Evolutionary conservation across 2,888 invertebrate species (phyloP).

Genomic region (Dicranocentrus wangi): DNA sequence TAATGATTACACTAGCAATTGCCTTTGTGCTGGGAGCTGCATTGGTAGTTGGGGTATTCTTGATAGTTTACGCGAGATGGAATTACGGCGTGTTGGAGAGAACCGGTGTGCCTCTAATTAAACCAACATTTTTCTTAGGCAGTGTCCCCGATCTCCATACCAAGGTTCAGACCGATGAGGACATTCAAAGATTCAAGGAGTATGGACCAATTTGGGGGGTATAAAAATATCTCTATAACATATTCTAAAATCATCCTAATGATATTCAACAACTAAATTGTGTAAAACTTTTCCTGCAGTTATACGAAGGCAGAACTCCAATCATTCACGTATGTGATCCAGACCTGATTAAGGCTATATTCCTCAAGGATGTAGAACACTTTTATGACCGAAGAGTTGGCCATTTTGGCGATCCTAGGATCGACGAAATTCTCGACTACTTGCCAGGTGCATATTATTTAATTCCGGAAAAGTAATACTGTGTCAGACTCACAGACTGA

Average conservation of each 20-base stretch:
- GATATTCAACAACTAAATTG: neutral
- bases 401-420: conserved; percentile 60
- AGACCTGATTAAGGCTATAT: conserved; percentile 56
- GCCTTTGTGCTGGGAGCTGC: neutral
- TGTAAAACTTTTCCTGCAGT: conserved; percentile 35
- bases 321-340: conserved; percentile 64
- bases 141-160: conserved; percentile 65
- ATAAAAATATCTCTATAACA: neutral
- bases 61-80: conserved; percentile 69
- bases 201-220: conserved; percentile 69
- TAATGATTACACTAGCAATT: conserved; percentile 3
- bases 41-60: neutral
- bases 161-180: conserved; percentile 66
- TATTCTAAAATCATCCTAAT: neutral
- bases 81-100: conserved; percentile 69
- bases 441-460: conserved; percentile 44
- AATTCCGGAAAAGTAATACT: neutral
- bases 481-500: neutral
- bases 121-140: conserved; percentile 63
- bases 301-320: conserved; percentile 65
- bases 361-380: conserved; percentile 61
- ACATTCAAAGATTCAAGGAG: conserved; percentile 64
- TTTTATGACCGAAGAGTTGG: conserved; percentile 57
- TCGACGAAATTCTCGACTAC: conserved; percentile 67
- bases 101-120: conserved; percentile 64